Percentiles rank a stretch among this genome's conserved stretches.
These are phyloP conservation scores for Prolemur simus DNA, from an alignment of 2,113 vertebrate species.

Conservation along the genomic window DNA sequence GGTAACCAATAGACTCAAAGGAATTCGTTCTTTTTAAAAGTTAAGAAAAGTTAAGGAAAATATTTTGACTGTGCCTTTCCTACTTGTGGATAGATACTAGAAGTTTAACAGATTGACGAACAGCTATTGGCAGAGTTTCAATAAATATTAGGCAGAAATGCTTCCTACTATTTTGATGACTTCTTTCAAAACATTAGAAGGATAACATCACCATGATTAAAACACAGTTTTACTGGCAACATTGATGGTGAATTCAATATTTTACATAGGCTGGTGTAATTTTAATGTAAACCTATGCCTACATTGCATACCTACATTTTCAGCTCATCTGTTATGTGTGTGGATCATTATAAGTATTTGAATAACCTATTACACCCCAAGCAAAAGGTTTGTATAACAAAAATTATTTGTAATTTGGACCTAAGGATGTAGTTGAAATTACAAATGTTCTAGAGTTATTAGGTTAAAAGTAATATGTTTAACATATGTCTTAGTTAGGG, in stretches of 20 bases:
- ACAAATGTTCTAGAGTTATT: neutral
- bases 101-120: neutral
- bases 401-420: neutral
- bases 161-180: neutral
- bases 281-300: neutral
- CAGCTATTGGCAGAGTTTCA: neutral
- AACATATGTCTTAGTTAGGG: neutral
- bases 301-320: neutral
- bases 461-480: neutral
- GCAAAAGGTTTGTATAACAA: neutral
- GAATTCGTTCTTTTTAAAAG: neutral
- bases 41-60: neutral
- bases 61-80: conserved; percentile 12
- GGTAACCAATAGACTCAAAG: conserved; percentile 29
- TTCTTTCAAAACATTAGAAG: conserved; percentile 3
- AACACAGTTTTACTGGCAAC: neutral
- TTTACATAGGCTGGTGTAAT: neutral
- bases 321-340: neutral
- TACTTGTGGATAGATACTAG: neutral
- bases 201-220: neutral
- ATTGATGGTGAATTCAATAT: neutral
- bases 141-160: neutral
- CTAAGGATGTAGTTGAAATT: neutral
- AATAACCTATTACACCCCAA: neutral
- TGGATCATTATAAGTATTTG: neutral